A percentile compares a stretch with the other conserved stretches of the same genome.
These are phyloP conservation scores for Myzus persicae DNA, from an alignment of 1,140 invertebrate species.

Conservation along the genomic window DNA sequence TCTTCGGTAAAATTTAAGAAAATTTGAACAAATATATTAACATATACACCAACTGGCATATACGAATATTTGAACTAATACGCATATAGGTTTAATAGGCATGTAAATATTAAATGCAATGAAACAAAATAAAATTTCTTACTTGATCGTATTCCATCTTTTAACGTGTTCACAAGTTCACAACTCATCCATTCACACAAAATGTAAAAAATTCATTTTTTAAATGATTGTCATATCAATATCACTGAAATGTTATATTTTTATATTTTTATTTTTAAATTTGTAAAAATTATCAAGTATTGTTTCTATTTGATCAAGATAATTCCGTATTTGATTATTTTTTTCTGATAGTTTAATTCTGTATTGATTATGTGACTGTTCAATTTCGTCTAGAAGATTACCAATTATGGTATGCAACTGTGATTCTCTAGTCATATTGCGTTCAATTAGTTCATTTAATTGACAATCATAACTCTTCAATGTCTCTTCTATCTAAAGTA, in stretches of 20 bases:
- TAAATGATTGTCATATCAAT: not conserved
- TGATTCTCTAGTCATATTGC: slow-evolving; percentile 34
- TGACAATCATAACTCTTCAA: slow-evolving; percentile 16
- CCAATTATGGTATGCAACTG: slow-evolving; percentile 30
- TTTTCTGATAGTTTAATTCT: slow-evolving; percentile 38
- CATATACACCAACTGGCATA: not conserved
- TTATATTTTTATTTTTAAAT: not conserved
- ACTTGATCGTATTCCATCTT: not conserved
- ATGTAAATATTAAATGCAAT: not conserved
- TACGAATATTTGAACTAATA: not conserved
- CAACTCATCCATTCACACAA: not conserved
- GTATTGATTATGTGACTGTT: not conserved
- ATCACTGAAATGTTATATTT: not conserved
- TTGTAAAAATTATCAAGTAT: slow-evolving; percentile 43
- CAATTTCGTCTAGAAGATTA: slow-evolving; percentile 40
- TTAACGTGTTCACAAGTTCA: too few species aligned
- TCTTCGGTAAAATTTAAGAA: not conserved
- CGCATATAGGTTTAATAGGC: not conserved
- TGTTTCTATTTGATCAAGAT: slow-evolving; percentile 27
- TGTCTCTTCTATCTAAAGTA: slow-evolving; percentile 34
- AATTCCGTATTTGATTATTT: slow-evolving; percentile 34
- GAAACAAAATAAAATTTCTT: not conserved
- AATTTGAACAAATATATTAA: not conserved
- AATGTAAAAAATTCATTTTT: not conserved
- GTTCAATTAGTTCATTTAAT: slow-evolving; percentile 24